phyloP scores from a whole-genome alignment of 2,888 invertebrate species.

The Lottia scabra region DNA sequence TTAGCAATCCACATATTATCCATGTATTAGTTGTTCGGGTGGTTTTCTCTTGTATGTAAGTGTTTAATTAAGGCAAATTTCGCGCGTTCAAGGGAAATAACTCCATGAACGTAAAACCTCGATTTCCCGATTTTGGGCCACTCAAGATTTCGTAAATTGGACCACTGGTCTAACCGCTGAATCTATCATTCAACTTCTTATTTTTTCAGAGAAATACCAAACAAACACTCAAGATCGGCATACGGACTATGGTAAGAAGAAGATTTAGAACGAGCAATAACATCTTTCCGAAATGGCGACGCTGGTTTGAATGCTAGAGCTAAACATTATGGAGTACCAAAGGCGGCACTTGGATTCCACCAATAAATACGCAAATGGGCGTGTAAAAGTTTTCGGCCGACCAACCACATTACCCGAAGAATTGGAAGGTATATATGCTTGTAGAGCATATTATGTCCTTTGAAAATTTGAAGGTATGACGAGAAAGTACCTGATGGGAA shows the following conservation, averaged over 20 bases:
- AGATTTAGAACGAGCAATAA: background rate
- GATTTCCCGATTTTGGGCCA: no score
- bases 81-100: no score
- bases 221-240: no score
- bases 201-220: no score
- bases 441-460: background rate
- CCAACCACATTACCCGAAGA: background rate
- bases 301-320: background rate
- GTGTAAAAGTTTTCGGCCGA: background rate
- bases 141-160: no score
- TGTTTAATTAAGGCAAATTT: no score
- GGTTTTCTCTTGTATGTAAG: no score
- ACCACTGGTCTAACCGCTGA: no score
- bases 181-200: no score
- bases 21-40: no score
- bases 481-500: conserved; percentile 8
- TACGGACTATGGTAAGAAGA: background rate
- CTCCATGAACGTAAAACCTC: no score
- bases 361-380: conserved; percentile 13
- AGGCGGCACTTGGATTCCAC: conserved; percentile 7
- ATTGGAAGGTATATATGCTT: background rate
- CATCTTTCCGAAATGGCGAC: conserved; percentile 11
- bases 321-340: conserved; percentile 7
- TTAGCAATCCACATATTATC: no score
- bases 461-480: conserved; percentile 5